Evolutionary conservation across 2,113 vertebrate genomes (phyloP), one percentile per base, ranked within the genome.

Genomic region (Condylura cristata): DNA sequence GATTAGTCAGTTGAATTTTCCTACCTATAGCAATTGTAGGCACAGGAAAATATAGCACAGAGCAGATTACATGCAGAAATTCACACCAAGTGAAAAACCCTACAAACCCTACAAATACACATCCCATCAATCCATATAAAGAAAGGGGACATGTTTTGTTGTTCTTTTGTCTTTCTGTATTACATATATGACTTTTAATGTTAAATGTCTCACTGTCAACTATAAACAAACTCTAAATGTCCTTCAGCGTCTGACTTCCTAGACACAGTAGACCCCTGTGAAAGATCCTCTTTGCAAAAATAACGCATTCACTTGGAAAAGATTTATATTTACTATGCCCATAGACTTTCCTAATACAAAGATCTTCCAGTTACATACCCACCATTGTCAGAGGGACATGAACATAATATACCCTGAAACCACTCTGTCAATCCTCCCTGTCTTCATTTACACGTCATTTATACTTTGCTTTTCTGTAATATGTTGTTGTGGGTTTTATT

Each of bases 231-330:
- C 11, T 24, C 17, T 16, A 51, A 17, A 24, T 41, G 68, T 87
- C 37, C 22, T 39, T 14, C 8, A 48, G 34, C 7, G 83, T 92
- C 17, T 32, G 37, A 65, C 10, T 60, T 30, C 26, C 68, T 6
- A 8, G 39, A 30, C 11, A 30, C 10, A 48, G 22, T 0, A 4
- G 16, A n/a, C 8, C 3, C 1, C 26, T 90, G 37, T n/a, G 6
- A 58, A 26, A 12, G 20, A 6, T 39, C 18, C 41, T 60, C 11
- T 63, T 76, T n/a, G 78, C 56, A 88, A 30, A 76, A 56, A 2
- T 44, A 61, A 74, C 37, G 4, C 39, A 71, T n/a, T 74, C 30
- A 8, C 24, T 34, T 56, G 61, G 2, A 7, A 28, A 0, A 90
- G 9, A 4, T 65, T 0, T 8, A 70, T 34, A n/a, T 6, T 82